A percentile compares a stretch with the other conserved stretches of the same genome.
Evolutionary conservation across 2,113 vertebrate genomes (phyloP).

Genomic region (Pangasianodon gigas): DNA sequence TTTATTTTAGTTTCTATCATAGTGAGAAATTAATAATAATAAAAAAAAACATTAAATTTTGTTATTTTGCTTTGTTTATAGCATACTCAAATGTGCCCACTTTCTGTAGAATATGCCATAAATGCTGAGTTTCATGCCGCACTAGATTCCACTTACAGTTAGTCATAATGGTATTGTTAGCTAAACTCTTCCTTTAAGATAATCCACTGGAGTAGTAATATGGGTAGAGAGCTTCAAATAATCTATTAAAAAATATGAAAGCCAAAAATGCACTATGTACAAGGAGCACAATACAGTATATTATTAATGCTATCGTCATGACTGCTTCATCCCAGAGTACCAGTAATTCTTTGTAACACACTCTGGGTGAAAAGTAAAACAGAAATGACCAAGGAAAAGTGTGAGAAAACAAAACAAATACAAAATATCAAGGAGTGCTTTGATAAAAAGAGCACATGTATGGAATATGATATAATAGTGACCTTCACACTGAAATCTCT

Average conservation of each 20-base stretch:
- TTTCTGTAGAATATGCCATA: background rate
- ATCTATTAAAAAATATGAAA: background rate
- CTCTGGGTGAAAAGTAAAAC: background rate
- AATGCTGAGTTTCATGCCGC: background rate
- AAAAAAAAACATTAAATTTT: background rate
- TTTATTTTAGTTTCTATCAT: background rate
- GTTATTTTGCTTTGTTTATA: background rate
- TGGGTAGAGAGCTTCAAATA: background rate
- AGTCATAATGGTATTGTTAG: background rate
- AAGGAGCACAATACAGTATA: constrained; percentile 21
- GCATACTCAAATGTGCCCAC: background rate
- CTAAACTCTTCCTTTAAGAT: background rate
- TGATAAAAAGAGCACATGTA: background rate
- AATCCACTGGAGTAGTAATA: background rate
- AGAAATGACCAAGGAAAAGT: background rate
- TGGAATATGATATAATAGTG: constrained; percentile 8
- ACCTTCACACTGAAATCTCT: constrained; percentile 34
- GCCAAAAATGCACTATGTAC: background rate
- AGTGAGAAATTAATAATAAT: background rate
- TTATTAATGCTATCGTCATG: background rate
- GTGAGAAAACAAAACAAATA: background rate
- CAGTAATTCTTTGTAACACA: constrained; percentile 10
- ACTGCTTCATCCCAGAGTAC: constrained; percentile 12
- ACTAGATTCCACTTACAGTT: background rate
- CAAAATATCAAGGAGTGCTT: background rate